These are phyloP conservation scores for Drosophila limbata DNA, from an alignment of 2,888 invertebrate genomes.

Conservation along the genomic window DNA sequence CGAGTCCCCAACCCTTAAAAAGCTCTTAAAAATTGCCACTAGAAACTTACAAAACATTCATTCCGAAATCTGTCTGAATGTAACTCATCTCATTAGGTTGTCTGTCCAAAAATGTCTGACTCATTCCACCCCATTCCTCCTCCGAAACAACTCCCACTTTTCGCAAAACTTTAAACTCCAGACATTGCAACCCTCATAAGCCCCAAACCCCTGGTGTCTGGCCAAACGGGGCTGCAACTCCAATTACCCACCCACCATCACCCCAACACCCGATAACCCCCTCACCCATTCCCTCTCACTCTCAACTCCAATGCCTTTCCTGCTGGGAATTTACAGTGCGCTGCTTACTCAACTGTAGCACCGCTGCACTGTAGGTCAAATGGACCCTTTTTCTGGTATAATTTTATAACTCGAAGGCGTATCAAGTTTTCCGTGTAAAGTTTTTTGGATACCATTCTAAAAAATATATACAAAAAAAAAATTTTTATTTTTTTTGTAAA, in stretches of 20 bases:
- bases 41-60: slow-evolving; percentile 1
- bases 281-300: slow-evolving; percentile 4
- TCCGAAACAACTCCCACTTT: slow-evolving; percentile 37
- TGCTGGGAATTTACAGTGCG: slow-evolving; percentile 48
- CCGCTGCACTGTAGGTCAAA: too few species aligned
- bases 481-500: too few species aligned
- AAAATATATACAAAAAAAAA: too few species aligned
- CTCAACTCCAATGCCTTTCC: slow-evolving; percentile 18
- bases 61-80: slow-evolving; percentile 7
- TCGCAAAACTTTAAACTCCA: slow-evolving; percentile 57
- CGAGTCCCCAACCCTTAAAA: background rate
- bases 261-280: slow-evolving; percentile 11
- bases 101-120: slow-evolving; percentile 61
- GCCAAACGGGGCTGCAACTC: slow-evolving; percentile 57
- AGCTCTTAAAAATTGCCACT: slow-evolving; percentile 1
- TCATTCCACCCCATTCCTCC: slow-evolving; percentile 47
- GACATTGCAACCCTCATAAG: slow-evolving; percentile 73
- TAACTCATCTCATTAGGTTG: slow-evolving; percentile 17
- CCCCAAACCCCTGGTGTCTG: slow-evolving; percentile 60
- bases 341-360: slow-evolving; percentile 62
- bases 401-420: too few species aligned
- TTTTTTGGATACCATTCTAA: too few species aligned
- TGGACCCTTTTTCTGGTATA: too few species aligned
- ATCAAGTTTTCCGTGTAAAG: too few species aligned
- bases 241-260: slow-evolving; percentile 42